A percentile compares a stretch with the other conserved stretches of the same genome.
These are phyloP conservation scores for Percopsis omiscomaycus DNA, from an alignment of 2,797 vertebrate species.

Conservation along the genomic window DNA sequence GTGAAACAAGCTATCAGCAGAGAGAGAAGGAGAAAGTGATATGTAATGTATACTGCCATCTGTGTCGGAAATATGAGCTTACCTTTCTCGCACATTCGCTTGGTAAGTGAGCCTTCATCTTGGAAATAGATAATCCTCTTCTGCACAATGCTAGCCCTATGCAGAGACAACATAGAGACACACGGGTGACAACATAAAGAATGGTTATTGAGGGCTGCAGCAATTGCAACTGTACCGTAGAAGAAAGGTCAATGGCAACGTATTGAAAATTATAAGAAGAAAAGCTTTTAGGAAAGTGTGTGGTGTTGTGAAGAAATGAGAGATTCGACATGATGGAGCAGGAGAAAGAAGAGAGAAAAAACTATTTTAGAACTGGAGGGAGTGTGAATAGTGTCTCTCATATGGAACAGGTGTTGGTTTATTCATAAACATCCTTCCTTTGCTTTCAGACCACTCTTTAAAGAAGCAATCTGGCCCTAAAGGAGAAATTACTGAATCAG, in stretches of 20 bases:
- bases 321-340: neutral
- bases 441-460: slow-evolving; percentile 20
- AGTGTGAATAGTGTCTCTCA: slow-evolving; percentile 21
- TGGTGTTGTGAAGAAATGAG: slow-evolving; percentile 9
- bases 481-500: slow-evolving; percentile 17
- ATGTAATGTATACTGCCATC: slow-evolving; percentile 34
- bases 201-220: slow-evolving; percentile 4
- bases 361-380: slow-evolving; percentile 14
- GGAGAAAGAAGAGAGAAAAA: slow-evolving; percentile 1
- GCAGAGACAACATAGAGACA: slow-evolving; percentile 36
- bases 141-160: slow-evolving; percentile 94
- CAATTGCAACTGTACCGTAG: slow-evolving; percentile 6
- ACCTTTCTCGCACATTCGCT: slow-evolving; percentile 96
- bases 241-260: slow-evolving; percentile 5
- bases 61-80: slow-evolving; percentile 38
- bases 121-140: slow-evolving; percentile 95
- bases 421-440: slow-evolving; percentile 32
- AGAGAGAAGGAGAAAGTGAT: slow-evolving; percentile 16
- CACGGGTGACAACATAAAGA: slow-evolving; percentile 19
- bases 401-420: slow-evolving; percentile 33
- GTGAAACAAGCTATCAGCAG: slow-evolving; percentile 16
- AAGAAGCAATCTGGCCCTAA: slow-evolving; percentile 32
- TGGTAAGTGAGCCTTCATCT: slow-evolving; percentile 93
- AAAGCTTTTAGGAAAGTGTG: neutral
- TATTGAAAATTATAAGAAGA: neutral